A percentile compares a stretch with the other conserved stretches of the same genome.
Conservation (phyloP, 2,888 invertebrate genomes). For the Gymnoscelis rufifasciata region DNA sequence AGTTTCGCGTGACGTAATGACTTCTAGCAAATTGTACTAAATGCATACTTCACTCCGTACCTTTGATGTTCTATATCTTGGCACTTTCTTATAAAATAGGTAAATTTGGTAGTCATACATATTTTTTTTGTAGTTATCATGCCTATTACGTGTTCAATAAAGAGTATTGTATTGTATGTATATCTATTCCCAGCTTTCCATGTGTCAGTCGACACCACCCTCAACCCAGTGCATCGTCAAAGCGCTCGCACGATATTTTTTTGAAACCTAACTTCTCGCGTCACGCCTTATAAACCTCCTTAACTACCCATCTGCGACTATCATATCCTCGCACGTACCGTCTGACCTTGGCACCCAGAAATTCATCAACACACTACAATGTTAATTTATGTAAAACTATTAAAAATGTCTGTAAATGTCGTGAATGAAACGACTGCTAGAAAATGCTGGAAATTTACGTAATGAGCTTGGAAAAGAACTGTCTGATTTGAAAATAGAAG, state of each 20-base stretch:
- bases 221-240: constrained; percentile 28
- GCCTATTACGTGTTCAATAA: no score
- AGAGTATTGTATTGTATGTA: no score
- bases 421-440: constrained; percentile 13
- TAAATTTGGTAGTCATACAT: no score
- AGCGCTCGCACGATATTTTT: constrained; percentile 22
- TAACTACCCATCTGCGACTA: constrained; percentile 41
- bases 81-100: no score
- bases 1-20: no score
- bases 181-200: not conserved
- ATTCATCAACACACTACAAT: constrained; percentile 24
- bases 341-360: constrained; percentile 47
- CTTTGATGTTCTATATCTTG: no score
- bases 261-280: constrained; percentile 37
- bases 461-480: constrained; percentile 17
- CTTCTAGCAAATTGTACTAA: no score
- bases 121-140: no score
- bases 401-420: constrained; percentile 13
- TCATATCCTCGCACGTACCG: constrained; percentile 17
- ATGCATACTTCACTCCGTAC: no score
- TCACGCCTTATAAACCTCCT: constrained; percentile 61
- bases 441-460: constrained; percentile 3
- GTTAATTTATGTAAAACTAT: constrained; percentile 25
- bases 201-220: not conserved
- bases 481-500: constrained; percentile 30